These are phyloP conservation scores for Halcyon smyrnensis DNA, from an alignment of 2,797 vertebrate species.

Conservation along the genomic window DNA sequence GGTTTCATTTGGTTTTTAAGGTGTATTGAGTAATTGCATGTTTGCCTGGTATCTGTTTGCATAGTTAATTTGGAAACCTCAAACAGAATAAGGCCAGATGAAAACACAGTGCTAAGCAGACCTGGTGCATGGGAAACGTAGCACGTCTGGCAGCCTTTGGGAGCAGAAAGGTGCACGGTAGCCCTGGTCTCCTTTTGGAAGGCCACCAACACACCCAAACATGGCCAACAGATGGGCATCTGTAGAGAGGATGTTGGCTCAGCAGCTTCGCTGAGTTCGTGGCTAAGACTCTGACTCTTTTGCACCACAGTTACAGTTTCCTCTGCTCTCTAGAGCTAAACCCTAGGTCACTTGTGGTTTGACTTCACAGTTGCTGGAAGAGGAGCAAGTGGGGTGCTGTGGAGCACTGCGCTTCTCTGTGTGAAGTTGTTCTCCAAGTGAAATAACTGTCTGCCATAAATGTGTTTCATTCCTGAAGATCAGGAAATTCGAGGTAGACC, in stretches of 20 bases:
- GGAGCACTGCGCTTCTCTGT: background rate
- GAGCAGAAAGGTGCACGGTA: background rate
- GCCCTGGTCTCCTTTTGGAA: background rate
- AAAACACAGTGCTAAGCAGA: background rate
- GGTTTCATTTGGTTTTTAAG: constrained; percentile 17
- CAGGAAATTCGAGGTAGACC: background rate
- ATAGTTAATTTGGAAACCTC: background rate
- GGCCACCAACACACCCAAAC: background rate
- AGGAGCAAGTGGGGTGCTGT: accelerated
- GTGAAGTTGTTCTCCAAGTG: background rate
- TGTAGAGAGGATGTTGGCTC: background rate
- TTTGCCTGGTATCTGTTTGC: background rate
- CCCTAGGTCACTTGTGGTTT: background rate
- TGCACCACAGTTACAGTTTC: background rate
- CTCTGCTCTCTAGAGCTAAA: background rate
- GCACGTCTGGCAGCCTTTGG: background rate
- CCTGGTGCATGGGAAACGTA: background rate
- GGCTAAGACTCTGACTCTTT: background rate
- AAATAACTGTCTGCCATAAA: background rate
- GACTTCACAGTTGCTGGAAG: background rate
- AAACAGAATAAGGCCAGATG: background rate
- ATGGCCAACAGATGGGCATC: background rate
- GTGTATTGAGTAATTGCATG: background rate
- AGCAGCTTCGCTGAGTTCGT: background rate
- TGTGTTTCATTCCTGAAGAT: background rate